Conservation (phyloP, 1,140 invertebrate species). For the Brachionus koreanus region DNA sequence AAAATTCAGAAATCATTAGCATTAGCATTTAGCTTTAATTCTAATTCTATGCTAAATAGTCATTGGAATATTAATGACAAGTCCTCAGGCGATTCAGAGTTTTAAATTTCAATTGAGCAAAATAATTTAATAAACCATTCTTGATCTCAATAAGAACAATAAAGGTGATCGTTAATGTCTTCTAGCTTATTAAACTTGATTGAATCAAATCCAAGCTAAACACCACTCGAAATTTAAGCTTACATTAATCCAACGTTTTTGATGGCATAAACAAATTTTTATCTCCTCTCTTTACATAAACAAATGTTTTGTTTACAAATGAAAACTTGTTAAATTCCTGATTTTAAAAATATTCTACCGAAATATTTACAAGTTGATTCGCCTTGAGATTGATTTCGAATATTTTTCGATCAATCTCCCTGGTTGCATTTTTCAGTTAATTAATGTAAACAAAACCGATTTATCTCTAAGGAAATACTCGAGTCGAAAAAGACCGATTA, state of each 20-base stretch:
- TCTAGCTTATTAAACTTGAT: background rate
- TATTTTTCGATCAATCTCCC: slow-evolving; percentile 7
- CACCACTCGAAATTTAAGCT: background rate
- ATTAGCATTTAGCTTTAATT: background rate
- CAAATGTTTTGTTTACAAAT: slow-evolving; percentile 16
- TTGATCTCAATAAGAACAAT: background rate
- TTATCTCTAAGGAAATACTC: background rate
- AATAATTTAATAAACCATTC: slow-evolving; percentile 29
- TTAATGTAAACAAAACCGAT: slow-evolving; percentile 28
- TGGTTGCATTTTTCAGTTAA: slow-evolving; percentile 3
- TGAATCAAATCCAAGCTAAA: background rate
- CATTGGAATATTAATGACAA: background rate
- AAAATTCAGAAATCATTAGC: background rate
- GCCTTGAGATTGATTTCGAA: background rate
- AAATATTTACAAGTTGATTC: slow-evolving; percentile 32
- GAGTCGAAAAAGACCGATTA: slow-evolving; percentile 13
- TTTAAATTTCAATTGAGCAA: slow-evolving; percentile 28
- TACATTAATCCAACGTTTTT: background rate
- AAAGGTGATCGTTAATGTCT: background rate
- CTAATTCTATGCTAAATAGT: background rate
- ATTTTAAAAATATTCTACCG: background rate
- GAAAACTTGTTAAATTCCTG: slow-evolving; percentile 18
- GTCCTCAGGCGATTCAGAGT: background rate
- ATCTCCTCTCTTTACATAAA: background rate
- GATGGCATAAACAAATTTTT: background rate